These are phyloP conservation scores for Pelecanus crispus DNA, from an alignment of 2,113 vertebrate genomes.

Conservation along the genomic window DNA sequence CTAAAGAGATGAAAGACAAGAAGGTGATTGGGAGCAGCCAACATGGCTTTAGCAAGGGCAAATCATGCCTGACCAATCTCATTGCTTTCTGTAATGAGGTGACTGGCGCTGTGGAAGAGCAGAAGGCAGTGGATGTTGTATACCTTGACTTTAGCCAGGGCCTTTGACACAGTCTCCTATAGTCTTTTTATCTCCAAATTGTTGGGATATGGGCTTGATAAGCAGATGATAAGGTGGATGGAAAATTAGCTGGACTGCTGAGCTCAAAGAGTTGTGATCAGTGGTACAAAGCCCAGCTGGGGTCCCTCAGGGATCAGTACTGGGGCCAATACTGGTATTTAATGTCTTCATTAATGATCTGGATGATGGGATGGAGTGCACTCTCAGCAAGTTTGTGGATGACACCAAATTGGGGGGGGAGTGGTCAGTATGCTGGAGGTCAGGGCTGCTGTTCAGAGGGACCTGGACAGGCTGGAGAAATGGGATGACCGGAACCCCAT, in stretches of 20 bases:
- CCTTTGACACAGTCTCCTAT: no score
- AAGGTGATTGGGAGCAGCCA: no score
- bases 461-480: no score
- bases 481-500: background rate
- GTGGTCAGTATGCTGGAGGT: background rate
- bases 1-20: no score
- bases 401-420: background rate
- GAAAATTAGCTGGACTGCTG: background rate
- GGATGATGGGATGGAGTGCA: background rate
- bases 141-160: no score
- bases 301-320: background rate
- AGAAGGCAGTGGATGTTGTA: no score
- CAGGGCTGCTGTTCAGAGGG: background rate
- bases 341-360: background rate
- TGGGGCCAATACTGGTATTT: background rate
- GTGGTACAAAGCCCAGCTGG: background rate
- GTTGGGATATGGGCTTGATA: background rate
- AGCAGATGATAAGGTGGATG: background rate
- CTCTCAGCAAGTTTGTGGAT: background rate
- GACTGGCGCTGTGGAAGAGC: no score
- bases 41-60: no score
- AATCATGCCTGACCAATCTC: no score
- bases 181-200: background rate
- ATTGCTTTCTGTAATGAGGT: no score
- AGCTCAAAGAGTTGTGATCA: background rate